These are phyloP conservation scores for Machaerirhynchus nigripectus DNA, from an alignment of 2,113 vertebrate genomes.

Conservation along the genomic window DNA sequence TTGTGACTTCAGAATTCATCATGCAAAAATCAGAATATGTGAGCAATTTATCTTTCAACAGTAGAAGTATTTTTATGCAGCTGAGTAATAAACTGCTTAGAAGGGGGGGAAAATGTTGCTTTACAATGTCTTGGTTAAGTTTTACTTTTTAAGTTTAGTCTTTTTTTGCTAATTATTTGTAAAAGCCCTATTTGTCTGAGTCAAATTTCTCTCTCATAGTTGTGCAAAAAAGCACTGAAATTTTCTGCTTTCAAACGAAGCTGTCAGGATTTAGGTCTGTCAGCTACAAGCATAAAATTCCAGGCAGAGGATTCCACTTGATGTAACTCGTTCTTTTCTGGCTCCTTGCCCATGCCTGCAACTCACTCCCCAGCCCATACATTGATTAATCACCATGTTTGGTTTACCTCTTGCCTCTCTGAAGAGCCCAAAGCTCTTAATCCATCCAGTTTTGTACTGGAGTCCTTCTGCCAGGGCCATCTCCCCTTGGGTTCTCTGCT, in stretches of 20 bases:
- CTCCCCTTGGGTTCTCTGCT: background rate
- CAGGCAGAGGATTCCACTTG: background rate
- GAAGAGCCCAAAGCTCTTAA: background rate
- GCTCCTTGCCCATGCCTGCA: background rate
- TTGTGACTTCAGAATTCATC: slow-evolving; percentile 22
- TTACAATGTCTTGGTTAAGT: background rate
- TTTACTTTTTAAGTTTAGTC: background rate
- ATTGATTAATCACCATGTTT: background rate
- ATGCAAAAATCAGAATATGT: background rate
- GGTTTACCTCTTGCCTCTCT: background rate
- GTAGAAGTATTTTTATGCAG: background rate
- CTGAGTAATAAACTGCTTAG: slow-evolving; percentile 45
- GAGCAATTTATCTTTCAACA: slow-evolving; percentile 51
- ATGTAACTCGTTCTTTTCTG: background rate
- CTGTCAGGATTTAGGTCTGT: background rate
- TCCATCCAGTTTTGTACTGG: rapidly evolving
- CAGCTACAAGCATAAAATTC: background rate
- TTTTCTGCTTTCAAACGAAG: background rate
- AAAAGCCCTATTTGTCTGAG: slow-evolving; percentile 6
- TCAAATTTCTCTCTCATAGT: background rate
- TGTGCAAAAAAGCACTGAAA: background rate
- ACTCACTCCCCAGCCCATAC: background rate
- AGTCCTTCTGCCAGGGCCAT: background rate
- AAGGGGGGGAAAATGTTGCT: background rate
- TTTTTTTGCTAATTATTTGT: slow-evolving; percentile 28